Evolutionary conservation across 2,888 invertebrate species (phyloP).

Genomic region (Halictus quadricinctus): DNA sequence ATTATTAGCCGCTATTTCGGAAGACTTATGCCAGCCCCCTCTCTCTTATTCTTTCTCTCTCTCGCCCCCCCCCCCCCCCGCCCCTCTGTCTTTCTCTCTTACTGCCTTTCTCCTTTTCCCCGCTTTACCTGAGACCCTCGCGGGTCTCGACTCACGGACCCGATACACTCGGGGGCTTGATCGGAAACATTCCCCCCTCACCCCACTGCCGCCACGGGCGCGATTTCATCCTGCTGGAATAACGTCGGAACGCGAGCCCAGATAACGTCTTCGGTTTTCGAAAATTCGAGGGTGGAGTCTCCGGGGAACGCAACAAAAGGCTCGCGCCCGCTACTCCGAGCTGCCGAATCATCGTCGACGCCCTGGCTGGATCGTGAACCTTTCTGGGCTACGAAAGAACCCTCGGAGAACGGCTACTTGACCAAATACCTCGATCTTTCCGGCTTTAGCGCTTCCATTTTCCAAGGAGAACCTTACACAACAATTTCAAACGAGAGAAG

Average conservation of each 20-base stretch:
- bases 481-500: background rate
- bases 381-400: background rate
- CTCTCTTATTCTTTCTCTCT: background rate
- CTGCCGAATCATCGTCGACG: slow-evolving; percentile 6
- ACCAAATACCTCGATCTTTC: background rate
- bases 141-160: slow-evolving; percentile 28
- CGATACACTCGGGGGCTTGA: slow-evolving; percentile 46
- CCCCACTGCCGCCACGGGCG: background rate
- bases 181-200: slow-evolving; percentile 26
- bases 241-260: background rate
- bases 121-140: slow-evolving; percentile 51
- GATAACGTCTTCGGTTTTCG: slow-evolving; percentile 4
- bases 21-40: slow-evolving; percentile 62
- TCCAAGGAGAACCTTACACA: background rate
- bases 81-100: background rate
- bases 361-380: background rate
- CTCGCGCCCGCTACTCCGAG: background rate
- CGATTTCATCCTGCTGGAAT: slow-evolving; percentile 10
- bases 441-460: background rate
- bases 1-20: slow-evolving; percentile 77
- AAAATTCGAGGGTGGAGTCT: slow-evolving; percentile 1
- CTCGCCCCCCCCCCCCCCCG: background rate
- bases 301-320: background rate
- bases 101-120: background rate
- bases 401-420: background rate